Evolutionary conservation across 2,113 vertebrate genomes (phyloP).

Genomic region (Oxyruncus cristatus): DNA sequence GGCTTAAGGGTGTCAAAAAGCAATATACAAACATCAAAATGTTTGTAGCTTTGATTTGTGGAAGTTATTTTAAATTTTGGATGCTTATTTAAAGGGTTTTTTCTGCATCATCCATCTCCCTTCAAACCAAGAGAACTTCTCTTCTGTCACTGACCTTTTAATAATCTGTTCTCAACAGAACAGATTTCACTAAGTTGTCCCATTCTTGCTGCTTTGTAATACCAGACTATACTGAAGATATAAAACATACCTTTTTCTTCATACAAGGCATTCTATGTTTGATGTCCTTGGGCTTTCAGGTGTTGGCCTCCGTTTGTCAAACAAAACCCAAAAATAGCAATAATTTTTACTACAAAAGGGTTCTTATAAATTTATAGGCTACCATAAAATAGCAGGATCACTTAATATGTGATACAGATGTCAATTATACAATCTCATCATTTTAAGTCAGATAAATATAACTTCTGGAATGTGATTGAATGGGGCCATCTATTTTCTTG

Average conservation of each 20-base stretch:
- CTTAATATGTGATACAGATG: not conserved
- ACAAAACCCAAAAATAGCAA: not conserved
- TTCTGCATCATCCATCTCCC: not conserved
- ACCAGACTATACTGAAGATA: not conserved
- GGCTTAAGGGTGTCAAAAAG: slow-evolving; percentile 15
- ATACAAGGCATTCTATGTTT: not conserved
- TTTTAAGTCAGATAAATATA: not conserved
- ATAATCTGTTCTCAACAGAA: not conserved
- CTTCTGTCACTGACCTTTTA: not conserved
- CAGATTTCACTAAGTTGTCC: not conserved
- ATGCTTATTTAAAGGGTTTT: not conserved
- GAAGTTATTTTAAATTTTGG: not conserved
- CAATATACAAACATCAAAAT: slow-evolving; percentile 1
- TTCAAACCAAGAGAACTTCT: not conserved
- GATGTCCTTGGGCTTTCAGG: not conserved
- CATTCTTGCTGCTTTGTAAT: not conserved
- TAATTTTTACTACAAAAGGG: not conserved
- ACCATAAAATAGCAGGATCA: not conserved
- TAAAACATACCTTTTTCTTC: not conserved
- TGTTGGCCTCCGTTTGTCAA: not conserved
- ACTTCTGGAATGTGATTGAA: not conserved
- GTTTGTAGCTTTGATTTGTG: slow-evolving; percentile 20
- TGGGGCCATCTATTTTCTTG: not conserved
- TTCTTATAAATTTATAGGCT: not conserved
- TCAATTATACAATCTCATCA: not conserved